phyloP scores from a whole-genome alignment of 2,888 invertebrate species.

The Troilus luridus region DNA sequence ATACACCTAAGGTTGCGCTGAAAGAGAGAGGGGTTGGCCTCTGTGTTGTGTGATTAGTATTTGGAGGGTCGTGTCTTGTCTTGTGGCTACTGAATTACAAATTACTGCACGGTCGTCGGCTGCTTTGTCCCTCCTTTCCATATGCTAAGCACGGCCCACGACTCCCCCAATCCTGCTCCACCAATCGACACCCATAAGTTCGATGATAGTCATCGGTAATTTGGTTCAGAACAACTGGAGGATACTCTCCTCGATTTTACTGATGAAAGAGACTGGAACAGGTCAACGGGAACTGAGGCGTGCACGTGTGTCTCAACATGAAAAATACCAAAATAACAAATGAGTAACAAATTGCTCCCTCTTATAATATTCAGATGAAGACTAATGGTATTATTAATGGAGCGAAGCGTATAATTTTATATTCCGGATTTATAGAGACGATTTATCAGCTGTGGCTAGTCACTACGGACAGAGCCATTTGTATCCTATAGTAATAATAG shows the following conservation, averaged over 20 bases:
- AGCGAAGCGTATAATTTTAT: constrained; percentile 23
- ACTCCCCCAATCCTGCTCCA: constrained; percentile 34
- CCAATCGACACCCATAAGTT: constrained; percentile 40
- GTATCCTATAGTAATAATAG: constrained; percentile 47
- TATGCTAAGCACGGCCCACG: constrained; percentile 42
- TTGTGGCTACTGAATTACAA: constrained; percentile 56
- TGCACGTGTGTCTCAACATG: not conserved
- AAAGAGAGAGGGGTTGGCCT: constrained; percentile 37
- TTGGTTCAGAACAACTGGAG: not conserved
- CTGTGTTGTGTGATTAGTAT: constrained; percentile 55
- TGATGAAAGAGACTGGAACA: no score
- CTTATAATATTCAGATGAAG: constrained; percentile 27
- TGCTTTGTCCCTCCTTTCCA: constrained; percentile 43
- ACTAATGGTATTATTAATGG: constrained; percentile 18
- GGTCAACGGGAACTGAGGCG: not conserved
- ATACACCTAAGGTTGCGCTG: constrained; percentile 10
- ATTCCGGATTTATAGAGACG: constrained; percentile 19
- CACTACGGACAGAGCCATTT: constrained; percentile 9
- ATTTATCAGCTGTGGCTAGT: not conserved
- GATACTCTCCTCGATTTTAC: no score
- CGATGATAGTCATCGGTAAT: constrained; percentile 28
- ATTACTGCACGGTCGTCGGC: constrained; percentile 51
- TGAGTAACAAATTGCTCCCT: not conserved
- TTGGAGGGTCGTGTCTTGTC: constrained; percentile 52
- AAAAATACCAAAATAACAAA: constrained; percentile 1